These are phyloP conservation scores for Drosophila kanekoi DNA, from an alignment of 2,888 invertebrate genomes.

Conservation along the genomic window DNA sequence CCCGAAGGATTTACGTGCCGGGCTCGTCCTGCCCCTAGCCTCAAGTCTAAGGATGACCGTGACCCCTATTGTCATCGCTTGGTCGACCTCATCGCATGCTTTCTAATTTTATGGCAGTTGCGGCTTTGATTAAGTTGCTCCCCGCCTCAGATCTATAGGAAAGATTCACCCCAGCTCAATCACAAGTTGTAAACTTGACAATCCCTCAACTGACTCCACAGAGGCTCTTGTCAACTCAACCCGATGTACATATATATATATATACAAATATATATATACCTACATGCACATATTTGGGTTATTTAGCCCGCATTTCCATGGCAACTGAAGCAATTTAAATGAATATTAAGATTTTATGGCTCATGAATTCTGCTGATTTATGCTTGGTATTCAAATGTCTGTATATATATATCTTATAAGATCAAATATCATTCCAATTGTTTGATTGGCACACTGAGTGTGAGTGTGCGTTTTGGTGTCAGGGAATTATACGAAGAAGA, in stretches of 20 bases:
- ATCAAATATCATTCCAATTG: not conserved
- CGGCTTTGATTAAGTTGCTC: conserved; percentile 45
- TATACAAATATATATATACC: not conserved
- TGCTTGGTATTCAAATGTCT: conserved; percentile 18
- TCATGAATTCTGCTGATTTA: conserved; percentile 24
- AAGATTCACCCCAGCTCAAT: not conserved
- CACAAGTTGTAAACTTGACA: conserved; percentile 28
- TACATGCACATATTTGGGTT: conserved; percentile 1
- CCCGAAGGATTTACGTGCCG: conserved; percentile 54
- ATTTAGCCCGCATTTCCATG: conserved; percentile 30
- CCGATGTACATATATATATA: not conserved
- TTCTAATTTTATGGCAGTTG: conserved; percentile 48
- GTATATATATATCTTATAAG: not conserved
- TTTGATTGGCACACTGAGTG: not conserved
- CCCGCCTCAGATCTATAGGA: not conserved
- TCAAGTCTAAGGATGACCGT: not conserved
- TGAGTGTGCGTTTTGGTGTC: not conserved
- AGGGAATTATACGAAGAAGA: not conserved
- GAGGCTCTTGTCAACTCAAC: not conserved
- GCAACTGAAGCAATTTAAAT: conserved; percentile 25
- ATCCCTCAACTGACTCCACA: not conserved
- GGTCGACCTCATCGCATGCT: conserved; percentile 20
- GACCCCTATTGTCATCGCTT: conserved; percentile 36
- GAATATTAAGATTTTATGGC: conserved; percentile 38
- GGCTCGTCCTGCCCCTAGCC: not conserved